Conservation (phyloP, 2,113 vertebrate species). For the Benthochromis sp. region DNA sequence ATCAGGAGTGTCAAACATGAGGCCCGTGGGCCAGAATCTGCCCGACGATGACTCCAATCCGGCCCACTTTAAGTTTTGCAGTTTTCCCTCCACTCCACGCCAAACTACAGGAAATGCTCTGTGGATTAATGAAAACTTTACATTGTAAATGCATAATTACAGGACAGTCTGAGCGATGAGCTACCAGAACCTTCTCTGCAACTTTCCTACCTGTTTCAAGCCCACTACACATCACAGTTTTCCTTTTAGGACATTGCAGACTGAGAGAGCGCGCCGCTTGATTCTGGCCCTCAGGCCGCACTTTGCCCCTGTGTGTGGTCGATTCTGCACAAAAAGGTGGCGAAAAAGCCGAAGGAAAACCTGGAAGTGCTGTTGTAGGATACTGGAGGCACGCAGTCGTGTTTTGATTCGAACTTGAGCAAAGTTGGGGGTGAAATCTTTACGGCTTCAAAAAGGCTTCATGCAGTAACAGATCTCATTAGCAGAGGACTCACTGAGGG, state of each 20-base stretch:
- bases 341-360: accelerated
- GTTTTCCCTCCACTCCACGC: not conserved
- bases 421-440: not conserved
- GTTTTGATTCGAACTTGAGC: not conserved
- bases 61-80: not conserved
- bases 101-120: not conserved
- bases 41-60: accelerated
- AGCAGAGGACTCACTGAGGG: not conserved
- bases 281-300: not conserved
- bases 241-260: not conserved
- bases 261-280: accelerated
- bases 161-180: not conserved
- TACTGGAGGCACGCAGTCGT: not conserved
- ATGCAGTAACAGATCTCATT: not conserved
- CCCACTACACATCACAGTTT: not conserved
- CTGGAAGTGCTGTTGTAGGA: accelerated
- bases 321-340: not conserved
- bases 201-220: not conserved
- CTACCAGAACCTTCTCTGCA: not conserved
- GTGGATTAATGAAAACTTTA: not conserved
- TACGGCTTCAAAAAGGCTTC: not conserved
- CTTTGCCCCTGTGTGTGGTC: not conserved
- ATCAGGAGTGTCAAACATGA: not conserved
- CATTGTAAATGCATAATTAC: accelerated
- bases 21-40: not conserved